Evolutionary conservation across 1,140 invertebrate genomes (phyloP), one percentile per base, ranked within the genome.

Genomic region (Orius insidiosus): DNA sequence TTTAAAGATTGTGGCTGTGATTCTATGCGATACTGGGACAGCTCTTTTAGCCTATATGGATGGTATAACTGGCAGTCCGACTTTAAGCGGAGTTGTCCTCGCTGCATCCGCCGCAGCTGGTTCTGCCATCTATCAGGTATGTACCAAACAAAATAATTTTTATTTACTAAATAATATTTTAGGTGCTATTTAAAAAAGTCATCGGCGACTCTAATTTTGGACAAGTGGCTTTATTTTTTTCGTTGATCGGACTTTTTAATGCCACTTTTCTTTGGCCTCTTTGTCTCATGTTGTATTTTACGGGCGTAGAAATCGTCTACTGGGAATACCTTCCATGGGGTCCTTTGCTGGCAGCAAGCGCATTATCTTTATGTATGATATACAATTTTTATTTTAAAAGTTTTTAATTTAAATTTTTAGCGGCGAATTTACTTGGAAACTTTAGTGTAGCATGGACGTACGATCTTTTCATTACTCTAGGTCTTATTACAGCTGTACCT

Each of bases 31-130:
- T 63, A 94, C 88, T 24, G 89, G 88, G 13, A 89, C 93, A 41
- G 88, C 89, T 3, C 67, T 95, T 15, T 68, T 94, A 48, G 89
- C 88, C 6, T 95, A 95, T 55, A 93, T 94, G 85, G 89, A 94
- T 58, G 88, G 88, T 19, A 88, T 90, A 53, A 87, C 84, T 1
- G 78, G 80, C 49, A 87, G 82, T 63, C 80, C 80, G 2, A 93
- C 86, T 1, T 65, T 93, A n/a, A 82, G 78, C 13, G 85, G 85
- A 1, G 88, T 94, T 1, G 81, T 94, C n/a, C 60, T 94, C 18
- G 84, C 86, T 35, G 84, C 85, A 10, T 75, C 80, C 15, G 82
- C 88, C 38, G 86, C 86, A 38, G 85, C 85, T 9, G 82, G 82
- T 37, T 88, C 85, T 54, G 86, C 87, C 46, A 85, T 93, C 53